These are phyloP conservation scores for Pseudanteris insignis DNA, from an alignment of 2,888 invertebrate genomes.

Conservation along the genomic window DNA sequence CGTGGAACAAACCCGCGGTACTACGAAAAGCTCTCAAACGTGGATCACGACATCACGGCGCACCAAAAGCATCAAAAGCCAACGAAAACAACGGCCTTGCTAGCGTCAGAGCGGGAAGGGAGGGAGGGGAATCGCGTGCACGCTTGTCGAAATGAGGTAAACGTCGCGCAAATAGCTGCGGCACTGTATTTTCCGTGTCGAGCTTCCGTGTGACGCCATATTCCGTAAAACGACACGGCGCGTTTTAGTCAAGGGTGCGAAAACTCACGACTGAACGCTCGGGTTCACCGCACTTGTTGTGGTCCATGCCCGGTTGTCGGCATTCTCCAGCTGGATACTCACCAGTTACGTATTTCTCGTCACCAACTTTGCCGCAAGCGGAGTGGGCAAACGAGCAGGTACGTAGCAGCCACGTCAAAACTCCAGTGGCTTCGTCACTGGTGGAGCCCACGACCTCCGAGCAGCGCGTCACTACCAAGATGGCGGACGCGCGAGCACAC, in stretches of 20 bases:
- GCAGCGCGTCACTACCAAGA: constrained; percentile 74
- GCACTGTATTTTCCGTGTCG: constrained; percentile 1
- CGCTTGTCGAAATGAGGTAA: constrained; percentile 54
- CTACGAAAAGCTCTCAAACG: too few relatives aligned
- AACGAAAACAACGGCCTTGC: constrained; percentile 6
- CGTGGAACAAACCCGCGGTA: not conserved
- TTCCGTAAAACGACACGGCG: constrained; percentile 52
- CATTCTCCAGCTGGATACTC: constrained; percentile 74
- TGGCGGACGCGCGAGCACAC: constrained; percentile 36
- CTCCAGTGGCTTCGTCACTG: constrained; percentile 86
- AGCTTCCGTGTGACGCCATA: constrained; percentile 53
- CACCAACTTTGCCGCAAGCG: constrained; percentile 92
- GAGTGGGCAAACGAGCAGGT: constrained; percentile 92
- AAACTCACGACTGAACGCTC: constrained; percentile 46
- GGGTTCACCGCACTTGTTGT: constrained; percentile 52
- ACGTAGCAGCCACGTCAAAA: constrained; percentile 93
- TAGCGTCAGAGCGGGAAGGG: too few relatives aligned
- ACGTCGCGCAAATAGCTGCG: too few relatives aligned
- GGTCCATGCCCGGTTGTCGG: constrained; percentile 71
- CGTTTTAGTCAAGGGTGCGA: constrained; percentile 46
- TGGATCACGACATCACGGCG: too few relatives aligned
- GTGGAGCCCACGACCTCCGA: constrained; percentile 76
- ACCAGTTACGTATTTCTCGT: constrained; percentile 95
- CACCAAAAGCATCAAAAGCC: constrained; percentile 30
- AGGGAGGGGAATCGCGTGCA: constrained; percentile 21